These are phyloP conservation scores for Leuctra nigra DNA, from an alignment of 2,888 invertebrate species.

Conservation along the genomic window DNA sequence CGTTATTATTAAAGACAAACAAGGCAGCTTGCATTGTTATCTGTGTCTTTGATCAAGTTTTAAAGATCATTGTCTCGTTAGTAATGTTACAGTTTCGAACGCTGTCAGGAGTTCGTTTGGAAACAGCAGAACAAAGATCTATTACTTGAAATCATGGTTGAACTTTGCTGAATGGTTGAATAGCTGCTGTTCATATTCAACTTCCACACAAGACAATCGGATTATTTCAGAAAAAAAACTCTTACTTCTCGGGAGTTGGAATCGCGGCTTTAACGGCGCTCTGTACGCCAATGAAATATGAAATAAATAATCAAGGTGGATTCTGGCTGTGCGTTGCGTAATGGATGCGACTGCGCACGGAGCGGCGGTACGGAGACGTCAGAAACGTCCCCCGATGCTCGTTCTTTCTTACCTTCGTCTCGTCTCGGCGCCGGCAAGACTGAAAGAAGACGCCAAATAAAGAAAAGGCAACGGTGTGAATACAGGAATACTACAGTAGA, in stretches of 20 bases:
- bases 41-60: not conserved
- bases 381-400: conserved; percentile 2
- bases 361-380: not conserved
- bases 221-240: too few species aligned
- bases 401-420: conserved; percentile 9
- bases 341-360: not conserved
- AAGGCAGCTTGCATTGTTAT: conserved; percentile 2
- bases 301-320: not conserved
- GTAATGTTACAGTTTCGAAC: not conserved
- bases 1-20: too few species aligned
- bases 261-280: too few species aligned
- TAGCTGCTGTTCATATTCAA: too few species aligned
- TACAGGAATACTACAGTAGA: conserved; percentile 18
- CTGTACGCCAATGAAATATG: not conserved
- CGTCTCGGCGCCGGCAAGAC: conserved; percentile 11
- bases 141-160: too few species aligned
- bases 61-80: conserved; percentile 6
- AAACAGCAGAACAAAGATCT: too few species aligned
- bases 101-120: too few species aligned
- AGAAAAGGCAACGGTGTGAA: conserved; percentile 18
- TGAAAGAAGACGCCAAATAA: conserved; percentile 13
- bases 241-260: too few species aligned
- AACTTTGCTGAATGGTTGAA: too few species aligned
- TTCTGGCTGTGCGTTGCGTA: not conserved
- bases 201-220: too few species aligned